Evolutionary conservation across 2,113 vertebrate species (phyloP).

Genomic region (Tylochromis polylepis): DNA sequence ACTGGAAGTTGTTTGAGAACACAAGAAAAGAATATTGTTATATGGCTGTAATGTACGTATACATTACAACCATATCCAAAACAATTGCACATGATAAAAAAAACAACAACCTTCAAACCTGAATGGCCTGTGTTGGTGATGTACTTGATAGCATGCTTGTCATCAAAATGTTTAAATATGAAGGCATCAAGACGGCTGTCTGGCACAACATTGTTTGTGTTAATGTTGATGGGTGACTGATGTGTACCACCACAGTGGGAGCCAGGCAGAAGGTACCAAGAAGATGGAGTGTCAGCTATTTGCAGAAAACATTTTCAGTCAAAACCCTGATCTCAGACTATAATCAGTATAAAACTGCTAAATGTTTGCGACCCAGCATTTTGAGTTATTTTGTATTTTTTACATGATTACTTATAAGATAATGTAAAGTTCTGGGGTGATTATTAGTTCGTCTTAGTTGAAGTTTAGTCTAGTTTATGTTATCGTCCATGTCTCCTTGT

Average conservation of each 20-base stretch:
- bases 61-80: background rate
- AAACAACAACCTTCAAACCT: slow-evolving; percentile 35
- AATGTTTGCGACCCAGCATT: too few species aligned
- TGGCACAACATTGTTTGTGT: rapidly evolving
- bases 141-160: slow-evolving; percentile 32
- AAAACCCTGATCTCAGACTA: too few species aligned
- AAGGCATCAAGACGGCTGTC: slow-evolving; percentile 16
- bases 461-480: too few species aligned
- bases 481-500: too few species aligned
- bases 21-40: too few species aligned
- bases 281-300: background rate
- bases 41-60: too few species aligned
- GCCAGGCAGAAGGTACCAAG: slow-evolving; percentile 7
- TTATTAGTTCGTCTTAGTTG: too few species aligned
- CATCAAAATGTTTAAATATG: slow-evolving; percentile 27
- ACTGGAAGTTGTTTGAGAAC: slow-evolving; percentile 10
- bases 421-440: too few species aligned
- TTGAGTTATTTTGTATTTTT: too few species aligned
- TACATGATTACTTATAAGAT: too few species aligned
- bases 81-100: background rate
- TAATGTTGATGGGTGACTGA: slow-evolving; percentile 64
- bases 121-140: slow-evolving; percentile 60
- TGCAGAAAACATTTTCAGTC: background rate
- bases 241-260: background rate
- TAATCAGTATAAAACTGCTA: background rate